Evolutionary conservation across 2,888 invertebrate species (phyloP), one percentile per base, ranked within the genome.

Genomic region (Pandemis corylana): DNA sequence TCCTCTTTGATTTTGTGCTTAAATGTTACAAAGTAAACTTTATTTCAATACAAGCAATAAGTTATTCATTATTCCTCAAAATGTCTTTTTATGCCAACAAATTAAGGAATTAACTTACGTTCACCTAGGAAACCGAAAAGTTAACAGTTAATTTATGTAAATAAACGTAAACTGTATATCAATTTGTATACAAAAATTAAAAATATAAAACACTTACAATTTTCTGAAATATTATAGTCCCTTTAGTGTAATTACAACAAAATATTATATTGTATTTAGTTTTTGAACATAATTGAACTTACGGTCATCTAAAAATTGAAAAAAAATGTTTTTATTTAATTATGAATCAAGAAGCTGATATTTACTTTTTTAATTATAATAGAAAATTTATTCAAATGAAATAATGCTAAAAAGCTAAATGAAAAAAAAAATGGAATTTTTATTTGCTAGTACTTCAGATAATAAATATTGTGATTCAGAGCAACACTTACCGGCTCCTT

Each of bases 401-500:
- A 20, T 20, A 20, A 20, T 20, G n/a, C n/a, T n/a, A 20, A 20
- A 20, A 20, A 20, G 20, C 1, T 20, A 20, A 20, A 20, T 20
- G 20, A 20, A 20, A 20, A 20, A 20, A 20, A 20, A 20, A 20
- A 0, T 20, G 20, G 20, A 20, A 49, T 12, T 49, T 12, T 12
- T 12, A 49, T 49, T 5, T 10, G 49, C 5, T 10, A 2, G 3
- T 44, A 44, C 2, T 10, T 44, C 10, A 44, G 10, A 44, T 49
- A 12, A 49, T 3, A 49, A 49, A 49, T 12, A 49, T 49, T 49
- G 12, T 49, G 5, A 44, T 44, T 44, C 10, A 7, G 7, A 12
- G 12, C 51, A 51, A 51, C 51, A 68, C 68, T 59, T 61, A 68
- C 68, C 15, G 61, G 41, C n/a, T 61, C 46, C 68, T 68, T 20